Evolutionary conservation across 2,888 invertebrate species (phyloP), one percentile per base, ranked within the genome.

Genomic region (Baronia brevicornis): DNA sequence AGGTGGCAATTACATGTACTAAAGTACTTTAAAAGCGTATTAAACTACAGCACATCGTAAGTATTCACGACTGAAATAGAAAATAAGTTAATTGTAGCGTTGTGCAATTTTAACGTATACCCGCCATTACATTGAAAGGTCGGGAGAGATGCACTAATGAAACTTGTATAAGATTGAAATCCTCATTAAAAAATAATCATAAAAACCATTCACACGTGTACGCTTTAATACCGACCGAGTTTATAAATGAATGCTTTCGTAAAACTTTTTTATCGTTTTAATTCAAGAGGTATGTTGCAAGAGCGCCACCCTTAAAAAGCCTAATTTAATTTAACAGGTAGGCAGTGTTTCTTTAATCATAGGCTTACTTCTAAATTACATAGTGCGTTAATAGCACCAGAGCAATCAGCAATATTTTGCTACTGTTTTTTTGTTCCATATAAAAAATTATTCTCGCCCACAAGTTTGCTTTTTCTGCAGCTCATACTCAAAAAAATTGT

Each of bases 291-390:
- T 73, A 75, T 73, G 68, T 48, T 36, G 42, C 49, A 41, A 51
- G 54, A 67, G 67, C 70, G 68, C 75, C 71, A 72, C 71, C 71
- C 71, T 73, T 74, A 75, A 80, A 78, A 77, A 72, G 74, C 72
- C 77, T 84, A 84, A 84, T 82, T 82, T 84, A 84, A 84, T 82
- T 84, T 80, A 80, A 82, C 72, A 80, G 82, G 82, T 79, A 80
- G 80, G 82, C 82, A 75, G 75, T 51, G 69, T 62, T 70, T 66
- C 66, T 74, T 75, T 82, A 84, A 84, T 82, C 71, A 84, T 75
- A 82, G 82, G 70, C 63, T 68, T 72, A 70, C 71, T 54, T 59
- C 60, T 69, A 82, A 84, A 84, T 84, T 80, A 82, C 63, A 80
- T 57, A 68, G 69, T 63, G 46, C 58, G 56, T 60, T 82, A 82